A percentile compares a stretch with the other conserved stretches of the same genome.
phyloP scores from a whole-genome alignment of 1,140 invertebrate species.

The Microplitis mediator region DNA sequence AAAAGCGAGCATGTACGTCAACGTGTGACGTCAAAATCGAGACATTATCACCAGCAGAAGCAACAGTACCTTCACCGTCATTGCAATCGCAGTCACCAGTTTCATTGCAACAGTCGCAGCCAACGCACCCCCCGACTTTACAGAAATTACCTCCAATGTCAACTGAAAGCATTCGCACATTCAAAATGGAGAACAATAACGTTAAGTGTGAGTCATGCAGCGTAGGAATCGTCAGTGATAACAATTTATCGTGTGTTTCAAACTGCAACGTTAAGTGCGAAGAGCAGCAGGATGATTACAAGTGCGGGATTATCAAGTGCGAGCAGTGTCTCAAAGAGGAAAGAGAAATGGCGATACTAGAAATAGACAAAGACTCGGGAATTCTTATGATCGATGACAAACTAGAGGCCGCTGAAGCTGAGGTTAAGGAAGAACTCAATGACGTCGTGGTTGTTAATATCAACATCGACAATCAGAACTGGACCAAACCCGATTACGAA shows the following conservation, averaged over 20 bases:
- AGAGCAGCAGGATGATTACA: conserved; percentile 44
- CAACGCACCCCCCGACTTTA: too few species aligned
- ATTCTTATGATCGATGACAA: conserved; percentile 56
- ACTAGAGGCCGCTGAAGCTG: conserved; percentile 50
- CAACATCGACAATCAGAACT: conserved; percentile 30
- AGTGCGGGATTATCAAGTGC: conserved; percentile 57
- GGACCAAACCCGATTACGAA: conserved; percentile 58
- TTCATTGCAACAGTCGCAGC: too few species aligned
- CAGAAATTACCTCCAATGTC: neutral
- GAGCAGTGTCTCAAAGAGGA: conserved; percentile 56
- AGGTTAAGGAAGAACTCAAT: conserved; percentile 55
- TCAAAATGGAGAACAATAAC: conserved; percentile 59
- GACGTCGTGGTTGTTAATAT: conserved; percentile 46
- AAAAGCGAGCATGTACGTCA: conserved; percentile 53
- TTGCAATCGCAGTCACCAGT: conserved; percentile 18
- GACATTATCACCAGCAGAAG: conserved; percentile 50
- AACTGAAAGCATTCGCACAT: conserved; percentile 39
- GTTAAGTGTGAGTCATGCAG: conserved; percentile 59
- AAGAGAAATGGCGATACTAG: conserved; percentile 52
- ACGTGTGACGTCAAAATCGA: conserved; percentile 59
- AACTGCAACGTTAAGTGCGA: conserved; percentile 59
- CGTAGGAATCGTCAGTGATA: conserved; percentile 43
- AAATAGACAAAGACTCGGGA: conserved; percentile 59
- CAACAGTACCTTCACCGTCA: conserved; percentile 38
- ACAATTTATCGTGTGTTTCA: conserved; percentile 47